Percentiles rank a stretch among this genome's conserved stretches.
Evolutionary conservation across 2,888 invertebrate genomes (phyloP).

Genomic region (Eilema caniola): DNA sequence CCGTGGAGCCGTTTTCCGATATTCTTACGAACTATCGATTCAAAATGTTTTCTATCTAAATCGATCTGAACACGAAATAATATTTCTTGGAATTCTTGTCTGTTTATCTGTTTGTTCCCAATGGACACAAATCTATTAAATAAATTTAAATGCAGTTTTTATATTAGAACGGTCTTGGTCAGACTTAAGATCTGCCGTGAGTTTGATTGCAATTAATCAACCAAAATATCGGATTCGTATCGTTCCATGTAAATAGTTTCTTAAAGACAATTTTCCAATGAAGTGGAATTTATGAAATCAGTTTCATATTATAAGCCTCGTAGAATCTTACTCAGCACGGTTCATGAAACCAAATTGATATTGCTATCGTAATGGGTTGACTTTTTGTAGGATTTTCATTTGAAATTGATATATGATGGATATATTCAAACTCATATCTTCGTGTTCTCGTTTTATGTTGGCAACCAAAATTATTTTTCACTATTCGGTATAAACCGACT

Average conservation of each 20-base stretch:
- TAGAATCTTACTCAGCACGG: conserved; percentile 33
- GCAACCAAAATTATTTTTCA: background rate
- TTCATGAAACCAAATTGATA: conserved; percentile 30
- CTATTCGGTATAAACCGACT: too few relatives aligned
- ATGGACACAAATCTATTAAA: too few relatives aligned
- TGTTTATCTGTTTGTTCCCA: too few relatives aligned
- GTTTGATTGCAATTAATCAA: too few relatives aligned
- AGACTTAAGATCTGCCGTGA: too few relatives aligned
- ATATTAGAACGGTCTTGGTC: too few relatives aligned
- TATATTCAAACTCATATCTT: background rate
- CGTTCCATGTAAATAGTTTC: background rate
- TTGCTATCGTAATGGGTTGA: conserved; percentile 7
- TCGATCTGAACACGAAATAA: too few relatives aligned
- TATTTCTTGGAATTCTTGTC: too few relatives aligned
- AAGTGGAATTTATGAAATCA: conserved; percentile 22
- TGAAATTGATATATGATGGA: conserved; percentile 1
- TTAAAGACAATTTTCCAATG: conserved; percentile 8
- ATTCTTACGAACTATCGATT: too few relatives aligned
- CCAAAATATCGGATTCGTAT: background rate
- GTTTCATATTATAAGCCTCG: conserved; percentile 12
- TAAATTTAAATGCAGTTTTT: too few relatives aligned
- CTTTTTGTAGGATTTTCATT: background rate
- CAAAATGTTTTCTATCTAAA: too few relatives aligned
- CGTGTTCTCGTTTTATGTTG: background rate
- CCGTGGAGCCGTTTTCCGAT: too few relatives aligned